These are phyloP conservation scores for Parapsyche elsis DNA, from an alignment of 1,140 invertebrate genomes.

Conservation along the genomic window DNA sequence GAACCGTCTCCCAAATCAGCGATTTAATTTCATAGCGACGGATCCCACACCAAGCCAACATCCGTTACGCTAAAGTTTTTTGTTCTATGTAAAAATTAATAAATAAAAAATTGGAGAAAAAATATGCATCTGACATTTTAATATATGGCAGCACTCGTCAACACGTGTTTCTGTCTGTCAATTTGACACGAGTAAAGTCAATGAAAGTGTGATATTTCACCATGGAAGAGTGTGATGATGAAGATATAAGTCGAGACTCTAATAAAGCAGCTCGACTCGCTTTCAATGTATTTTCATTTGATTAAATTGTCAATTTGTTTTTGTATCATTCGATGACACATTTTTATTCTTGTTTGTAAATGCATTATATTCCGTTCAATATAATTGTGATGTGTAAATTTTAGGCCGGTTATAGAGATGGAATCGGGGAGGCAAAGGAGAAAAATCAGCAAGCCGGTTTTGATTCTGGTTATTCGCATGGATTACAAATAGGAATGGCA, in stretches of 20 bases:
- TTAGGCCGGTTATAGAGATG: slow-evolving; percentile 52
- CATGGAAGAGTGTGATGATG: background rate
- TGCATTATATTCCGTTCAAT: too few relatives aligned
- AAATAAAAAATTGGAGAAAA: too few relatives aligned
- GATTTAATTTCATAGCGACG: too few relatives aligned
- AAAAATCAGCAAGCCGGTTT: slow-evolving; percentile 44
- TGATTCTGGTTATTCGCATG: slow-evolving; percentile 44
- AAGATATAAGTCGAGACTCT: slow-evolving; percentile 27
- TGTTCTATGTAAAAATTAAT: too few relatives aligned
- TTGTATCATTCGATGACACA: background rate
- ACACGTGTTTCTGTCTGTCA: background rate
- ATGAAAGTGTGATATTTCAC: background rate
- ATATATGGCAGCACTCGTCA: background rate
- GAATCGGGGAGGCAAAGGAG: slow-evolving; percentile 40
- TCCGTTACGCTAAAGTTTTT: too few relatives aligned
- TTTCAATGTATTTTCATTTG: background rate
- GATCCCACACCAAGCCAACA: too few relatives aligned
- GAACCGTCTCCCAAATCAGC: too few relatives aligned
- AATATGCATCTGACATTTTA: background rate
- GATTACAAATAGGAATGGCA: slow-evolving; percentile 42
- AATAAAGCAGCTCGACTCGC: background rate
- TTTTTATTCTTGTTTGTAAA: slow-evolving; percentile 2
- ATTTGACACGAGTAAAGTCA: background rate
- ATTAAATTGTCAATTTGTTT: background rate
- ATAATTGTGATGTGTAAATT: too few relatives aligned